Conservation (phyloP, 2,797 vertebrate species). For the Mus minutoides region DNA sequence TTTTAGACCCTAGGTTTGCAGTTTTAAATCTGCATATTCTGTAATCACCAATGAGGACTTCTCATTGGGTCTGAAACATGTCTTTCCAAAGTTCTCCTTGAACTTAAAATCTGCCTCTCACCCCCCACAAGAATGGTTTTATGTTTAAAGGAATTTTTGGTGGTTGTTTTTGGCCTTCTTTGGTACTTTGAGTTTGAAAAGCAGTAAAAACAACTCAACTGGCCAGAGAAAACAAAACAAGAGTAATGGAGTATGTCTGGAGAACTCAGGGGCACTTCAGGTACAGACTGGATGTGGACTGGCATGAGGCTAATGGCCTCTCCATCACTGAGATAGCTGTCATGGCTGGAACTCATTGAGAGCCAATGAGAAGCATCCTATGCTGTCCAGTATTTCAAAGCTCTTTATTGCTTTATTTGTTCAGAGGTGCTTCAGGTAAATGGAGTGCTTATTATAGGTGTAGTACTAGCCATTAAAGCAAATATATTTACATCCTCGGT, state of each 20-base stretch:
- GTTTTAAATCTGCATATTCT: background rate
- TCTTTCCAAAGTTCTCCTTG: background rate
- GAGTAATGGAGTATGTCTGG: background rate
- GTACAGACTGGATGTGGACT: background rate
- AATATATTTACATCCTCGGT: constrained; percentile 39
- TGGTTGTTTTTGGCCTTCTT: constrained; percentile 2
- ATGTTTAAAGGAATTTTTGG: background rate
- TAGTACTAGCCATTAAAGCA: constrained; percentile 60
- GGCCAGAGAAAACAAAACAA: constrained; percentile 47
- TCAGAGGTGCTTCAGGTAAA: constrained; percentile 46
- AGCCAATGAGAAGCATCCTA: constrained; percentile 39
- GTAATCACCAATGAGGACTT: background rate
- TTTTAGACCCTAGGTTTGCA: background rate
- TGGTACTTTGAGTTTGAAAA: constrained; percentile 52
- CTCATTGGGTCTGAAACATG: background rate
- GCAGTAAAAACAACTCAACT: constrained; percentile 35
- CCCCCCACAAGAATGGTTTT: background rate
- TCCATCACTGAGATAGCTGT: constrained; percentile 6
- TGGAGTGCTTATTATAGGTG: constrained; percentile 17
- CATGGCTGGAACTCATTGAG: constrained; percentile 12
- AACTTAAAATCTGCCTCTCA: background rate
- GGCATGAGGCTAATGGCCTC: constrained; percentile 43
- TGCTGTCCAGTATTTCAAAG: constrained; percentile 67
- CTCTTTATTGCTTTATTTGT: constrained; percentile 64
- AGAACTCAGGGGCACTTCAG: background rate